A percentile compares a stretch with the other conserved stretches of the same genome.
phyloP scores from a whole-genome alignment of 2,113 vertebrate genomes.

The Picathartes gymnocephalus region DNA sequence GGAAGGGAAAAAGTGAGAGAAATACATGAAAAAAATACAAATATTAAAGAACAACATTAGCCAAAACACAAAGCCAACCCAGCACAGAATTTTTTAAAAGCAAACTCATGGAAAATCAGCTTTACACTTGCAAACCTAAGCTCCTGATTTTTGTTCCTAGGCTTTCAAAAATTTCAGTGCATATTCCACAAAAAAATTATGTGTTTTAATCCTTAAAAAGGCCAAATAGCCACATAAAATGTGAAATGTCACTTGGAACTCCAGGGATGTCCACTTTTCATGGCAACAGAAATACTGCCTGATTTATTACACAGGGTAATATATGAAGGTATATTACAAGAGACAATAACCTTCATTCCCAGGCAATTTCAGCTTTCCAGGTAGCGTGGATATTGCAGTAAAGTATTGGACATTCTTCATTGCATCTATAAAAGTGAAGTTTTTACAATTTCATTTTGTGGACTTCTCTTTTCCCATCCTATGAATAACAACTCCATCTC shows the following conservation, averaged over 20 bases:
- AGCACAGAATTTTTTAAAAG: background rate
- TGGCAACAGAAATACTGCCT: constrained; percentile 51
- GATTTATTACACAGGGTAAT: constrained; percentile 63
- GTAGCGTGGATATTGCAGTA: constrained; percentile 60
- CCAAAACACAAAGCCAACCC: background rate
- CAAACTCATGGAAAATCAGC: background rate
- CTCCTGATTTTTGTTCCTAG: background rate
- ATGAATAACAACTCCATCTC: constrained; percentile 24
- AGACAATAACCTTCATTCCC: constrained; percentile 66
- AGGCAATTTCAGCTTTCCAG: constrained; percentile 63
- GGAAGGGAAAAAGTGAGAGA: background rate
- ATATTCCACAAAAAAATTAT: constrained; percentile 40
- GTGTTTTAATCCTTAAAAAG: constrained; percentile 48
- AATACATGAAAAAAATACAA: background rate
- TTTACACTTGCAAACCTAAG: background rate
- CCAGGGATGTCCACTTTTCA: constrained; percentile 56
- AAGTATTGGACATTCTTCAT: constrained; percentile 63
- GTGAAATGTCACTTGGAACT: constrained; percentile 67
- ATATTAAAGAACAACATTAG: background rate
- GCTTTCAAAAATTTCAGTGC: background rate
- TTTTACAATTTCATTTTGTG: constrained; percentile 61
- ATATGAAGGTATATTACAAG: constrained; percentile 53
- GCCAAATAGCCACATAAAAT: constrained; percentile 50
- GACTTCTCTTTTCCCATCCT: constrained; percentile 28
- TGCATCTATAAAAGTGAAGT: constrained; percentile 59